phyloP scores from a whole-genome alignment of 1,140 invertebrate genomes.

The Tetramorium simillimum region DNA sequence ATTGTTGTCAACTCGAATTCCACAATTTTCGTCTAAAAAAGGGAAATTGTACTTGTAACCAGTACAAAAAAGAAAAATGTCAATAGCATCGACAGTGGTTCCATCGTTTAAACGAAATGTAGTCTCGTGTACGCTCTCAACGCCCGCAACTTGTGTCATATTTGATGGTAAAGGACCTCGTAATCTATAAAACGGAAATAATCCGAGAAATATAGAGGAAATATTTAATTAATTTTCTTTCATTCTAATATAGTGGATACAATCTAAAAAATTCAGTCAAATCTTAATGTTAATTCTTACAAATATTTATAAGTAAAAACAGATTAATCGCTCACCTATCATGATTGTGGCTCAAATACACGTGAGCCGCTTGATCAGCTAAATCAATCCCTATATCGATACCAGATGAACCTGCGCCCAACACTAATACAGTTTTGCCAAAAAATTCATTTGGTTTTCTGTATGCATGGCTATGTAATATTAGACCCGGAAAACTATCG shows the following conservation, averaged over 20 bases:
- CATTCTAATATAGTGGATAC: background rate
- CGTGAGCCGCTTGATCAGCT: slow-evolving; percentile 81
- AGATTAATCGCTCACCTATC: slow-evolving; percentile 66
- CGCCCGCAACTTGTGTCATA: slow-evolving; percentile 73
- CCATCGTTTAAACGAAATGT: slow-evolving; percentile 73
- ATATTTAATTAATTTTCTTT: background rate
- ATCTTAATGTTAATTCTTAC: background rate
- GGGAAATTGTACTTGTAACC: slow-evolving; percentile 90
- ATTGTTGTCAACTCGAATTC: slow-evolving; percentile 87
- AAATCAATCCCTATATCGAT: slow-evolving; percentile 89
- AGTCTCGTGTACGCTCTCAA: slow-evolving; percentile 71
- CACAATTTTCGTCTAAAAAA: slow-evolving; percentile 88
- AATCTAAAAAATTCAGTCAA: background rate
- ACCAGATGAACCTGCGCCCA: slow-evolving; percentile 90
- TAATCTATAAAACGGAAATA: slow-evolving; percentile 63
- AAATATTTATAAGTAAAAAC: background rate
- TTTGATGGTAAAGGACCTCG: slow-evolving; percentile 67
- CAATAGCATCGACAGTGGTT: slow-evolving; percentile 57
- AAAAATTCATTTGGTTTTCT: slow-evolving; percentile 86
- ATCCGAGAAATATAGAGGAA: background rate
- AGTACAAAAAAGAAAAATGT: slow-evolving; percentile 78
- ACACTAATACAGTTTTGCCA: slow-evolving; percentile 87
- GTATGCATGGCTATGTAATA: slow-evolving; percentile 91
- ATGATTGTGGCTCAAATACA: slow-evolving; percentile 83
- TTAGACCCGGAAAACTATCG: slow-evolving; percentile 86